Evolutionary conservation across 2,797 vertebrate species (phyloP), one percentile per base, ranked within the genome.

Genomic region (Chiroxiphia lanceolata): DNA sequence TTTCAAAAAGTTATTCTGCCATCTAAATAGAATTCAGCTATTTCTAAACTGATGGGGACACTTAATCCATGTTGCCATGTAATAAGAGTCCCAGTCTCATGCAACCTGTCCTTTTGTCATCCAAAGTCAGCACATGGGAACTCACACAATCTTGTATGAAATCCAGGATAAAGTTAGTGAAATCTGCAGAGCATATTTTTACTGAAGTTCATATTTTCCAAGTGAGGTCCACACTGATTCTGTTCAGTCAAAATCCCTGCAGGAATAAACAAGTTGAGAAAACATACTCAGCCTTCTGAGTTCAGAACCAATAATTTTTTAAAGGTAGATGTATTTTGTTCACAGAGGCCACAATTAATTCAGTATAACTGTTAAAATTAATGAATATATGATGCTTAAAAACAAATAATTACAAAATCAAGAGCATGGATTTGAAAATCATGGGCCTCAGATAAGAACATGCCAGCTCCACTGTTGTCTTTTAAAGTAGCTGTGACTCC

Each of bases 391-490:
- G 34, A 40, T 60, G 34, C 3, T 53, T 12, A 51, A 25, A 33
- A 34, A 38, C 2, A 90, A 84, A 69, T 78, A 59, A 42, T 38
- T 29, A n/a, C 47, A 75, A 76, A 71, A 40, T 26, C 38, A 60
- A 15, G 19, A 56, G 14, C 23, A n/a, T 16, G 8, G 18, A 59
- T 54, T 44, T 81, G 34, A 84, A 89, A 93, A 71, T 31, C 10
- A 2, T 29, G 5, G 26, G 4, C 10, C 42, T 45, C 50, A 57
- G 36, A 36, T 47, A 29, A 84, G 54, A 72, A 25, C 5, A 44
- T 0, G 2, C 1, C 8, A n/a, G 8, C 65, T n/a, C 6, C 38
- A 50, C 19, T 29, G 14, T 20, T 76, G 7, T 11, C 20, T 11
- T 36, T 26, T 53, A 77, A 45, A 45, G 6, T 0, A n/a, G 12